Evolutionary conservation across 2,888 invertebrate species (phyloP), one percentile per base, ranked within the genome.

Genomic region (Neocrepidodera transversa): DNA sequence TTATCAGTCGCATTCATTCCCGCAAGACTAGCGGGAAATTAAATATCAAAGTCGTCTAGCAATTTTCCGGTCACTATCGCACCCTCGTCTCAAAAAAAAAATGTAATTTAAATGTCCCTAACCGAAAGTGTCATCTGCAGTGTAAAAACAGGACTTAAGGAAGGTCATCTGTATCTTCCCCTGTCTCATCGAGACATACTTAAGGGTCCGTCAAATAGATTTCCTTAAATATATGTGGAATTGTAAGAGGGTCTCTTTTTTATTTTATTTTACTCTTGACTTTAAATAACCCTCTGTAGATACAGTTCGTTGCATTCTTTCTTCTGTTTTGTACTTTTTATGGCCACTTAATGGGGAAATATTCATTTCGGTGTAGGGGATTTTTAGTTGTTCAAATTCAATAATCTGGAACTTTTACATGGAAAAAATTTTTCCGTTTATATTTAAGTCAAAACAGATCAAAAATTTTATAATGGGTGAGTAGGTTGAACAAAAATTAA

Each of bases 51-150:
- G 26, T 54, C 54, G 20, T 47, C 45, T 45, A 35, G 54, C 45
- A 54, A 66, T 66, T 66, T 66, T 66, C 63, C 66, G 66, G 66
- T 66, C 66, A 66, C 66, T 66, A 64, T 66, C 35, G 48, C 66
- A 66, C 66, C 66, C 69, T 66, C 62, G 62, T 62, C 57, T 45
- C 51, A 47, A 17, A 61, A 63, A 71, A 71, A 71, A 76, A 76
- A 71, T 75, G 75, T 74, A 78, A 77, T 77, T 76, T 76, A 75
- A 76, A 77, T 73, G 72, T 71, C 68, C 74, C 71, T 70, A 64
- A 60, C 63, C 63, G 56, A 54, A 62, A 58, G 64, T 66, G 66
- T 66, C 66, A 66, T 66, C 66, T 58, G 42, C 66, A 66, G 64
- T 56, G 42, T 56, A 48, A 63, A 54, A 59, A 57, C 54, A 54